Evolutionary conservation across 2,888 invertebrate species (phyloP), one percentile per base, ranked within the genome.

Genomic region (Hirudinaria manillensis): DNA sequence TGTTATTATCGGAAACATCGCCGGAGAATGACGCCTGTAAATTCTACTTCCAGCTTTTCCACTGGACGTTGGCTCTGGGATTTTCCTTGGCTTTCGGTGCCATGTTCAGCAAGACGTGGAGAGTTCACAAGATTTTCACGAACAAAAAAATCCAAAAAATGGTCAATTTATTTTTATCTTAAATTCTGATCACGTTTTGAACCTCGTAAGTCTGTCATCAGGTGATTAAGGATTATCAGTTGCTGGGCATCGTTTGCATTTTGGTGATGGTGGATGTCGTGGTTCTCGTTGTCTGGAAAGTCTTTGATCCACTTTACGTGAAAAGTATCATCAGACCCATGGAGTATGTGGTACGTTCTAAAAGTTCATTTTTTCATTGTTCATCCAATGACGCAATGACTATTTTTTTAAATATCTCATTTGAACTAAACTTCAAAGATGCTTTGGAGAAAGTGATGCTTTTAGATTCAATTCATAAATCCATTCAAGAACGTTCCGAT

Each of bases 21-120:
- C 45, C 10, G 45, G 3, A 7, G 13, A 45, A 45, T 45, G 10
- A 45, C 13, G 45, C 13, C 1, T 45, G 45, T 45, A 45, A 45
- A 45, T 34, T 34, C 27, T n/a, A 24, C 16, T 68, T 32, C 27
- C 76, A 81, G 81, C 77, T 78, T 53, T 78, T 79, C 76, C 77
- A 78, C 36, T 81, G 81, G 81, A 78, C 80, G 2, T 61, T 81
- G 29, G 77, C 80, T 6, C 77, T 81, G 3, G 80, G 80, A 55
- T 81, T 81, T 70, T 80, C 80, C 16, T 66, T 81, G 61, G 80
- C 80, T 3, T 81, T 81, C 73, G 81, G 81, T 6, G 80, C 81
- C 19, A 81, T 81, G 81, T 81, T 81, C 77, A 81, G 80, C 75
- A 81, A 81, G 74, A 81, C 80, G 13, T 81, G 80, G 80, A 71